Conservation (phyloP, 2,888 invertebrate genomes). For the Phaonia tiefii region DNA sequence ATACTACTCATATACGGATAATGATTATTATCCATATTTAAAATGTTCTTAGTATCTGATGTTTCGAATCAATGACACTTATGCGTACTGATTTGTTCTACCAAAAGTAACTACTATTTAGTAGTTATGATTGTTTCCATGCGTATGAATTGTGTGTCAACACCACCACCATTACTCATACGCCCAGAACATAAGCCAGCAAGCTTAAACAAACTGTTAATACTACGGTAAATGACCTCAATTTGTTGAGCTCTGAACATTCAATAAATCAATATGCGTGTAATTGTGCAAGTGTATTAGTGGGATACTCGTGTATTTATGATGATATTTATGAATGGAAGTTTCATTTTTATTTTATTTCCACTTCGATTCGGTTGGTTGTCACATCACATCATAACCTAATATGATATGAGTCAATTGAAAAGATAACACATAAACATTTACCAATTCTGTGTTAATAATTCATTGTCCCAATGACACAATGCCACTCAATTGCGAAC, state of each 20-base stretch:
- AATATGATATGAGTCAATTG: background rate
- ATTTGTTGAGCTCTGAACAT: slow-evolving; percentile 8
- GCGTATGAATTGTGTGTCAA: no score
- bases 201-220: background rate
- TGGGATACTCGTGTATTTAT: background rate
- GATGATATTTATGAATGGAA: background rate
- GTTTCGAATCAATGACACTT: no score
- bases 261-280: slow-evolving; percentile 15
- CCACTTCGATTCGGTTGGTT: no score
- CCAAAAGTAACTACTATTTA: no score
- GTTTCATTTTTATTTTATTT: slow-evolving; percentile 1
- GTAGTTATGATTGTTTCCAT: no score
- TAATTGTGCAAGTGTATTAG: background rate
- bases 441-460: slow-evolving; percentile 38
- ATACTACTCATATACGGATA: no score
- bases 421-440: slow-evolving; percentile 29
- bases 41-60: no score
- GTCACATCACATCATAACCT: no score
- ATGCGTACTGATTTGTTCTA: no score
- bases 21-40: no score
- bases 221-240: background rate
- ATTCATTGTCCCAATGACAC: slow-evolving; percentile 41
- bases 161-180: background rate
- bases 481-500: slow-evolving; percentile 34
- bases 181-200: background rate